Base-by-base conservation (phyloP, 1,140 invertebrate species). In the Onthophagus taurus region DNA sequence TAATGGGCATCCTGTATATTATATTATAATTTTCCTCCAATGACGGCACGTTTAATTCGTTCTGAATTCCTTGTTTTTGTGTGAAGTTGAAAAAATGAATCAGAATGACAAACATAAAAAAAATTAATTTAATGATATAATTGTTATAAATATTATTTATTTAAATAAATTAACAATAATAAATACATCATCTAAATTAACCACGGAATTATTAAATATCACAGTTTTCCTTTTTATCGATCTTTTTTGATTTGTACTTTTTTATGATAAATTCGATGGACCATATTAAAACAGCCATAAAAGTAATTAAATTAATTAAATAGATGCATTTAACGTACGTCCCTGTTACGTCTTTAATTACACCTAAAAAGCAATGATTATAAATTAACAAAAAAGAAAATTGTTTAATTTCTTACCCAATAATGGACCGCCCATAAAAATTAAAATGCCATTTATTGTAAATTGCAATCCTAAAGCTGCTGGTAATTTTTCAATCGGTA, bases 371-470 rank as follows among this genome's bases (percentile, higher is more conserved):
- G 9, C 31, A 33, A 16, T 8, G 9, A 6, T 6, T 33, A 13
- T 7, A 33, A 9, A 6, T 33, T 33, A 33, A 33, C 5, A 33
- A 12, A 33, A 33, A 16, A 33, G 6, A 8, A 33, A 33, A n/a
- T n/a, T 7, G 24, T 26, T 6, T 4, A 17, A 7, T 3, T 37
- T 6, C 35, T 5, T 41, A 41, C 38, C 38, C 14, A 37, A 12
- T 16, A 8, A n/a, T 21, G 35, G 35, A 16, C 35, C 35, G n/a
- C 19, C 35, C 20, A 23, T n/a, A 4, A 37, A 21, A 18, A 37
- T 37, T 5, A 20, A 21, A n/a, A 37, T 12, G 3, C 35, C 35
- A 23, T 37, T 37, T 37, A 37, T 14, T 4, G 35, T 12, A n/a
- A 20, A 21, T 37, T 21, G 13, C 18, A 37, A 13, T 9, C 35